Conservation (phyloP, 2,888 invertebrate species). For the Synergus japonicus region DNA sequence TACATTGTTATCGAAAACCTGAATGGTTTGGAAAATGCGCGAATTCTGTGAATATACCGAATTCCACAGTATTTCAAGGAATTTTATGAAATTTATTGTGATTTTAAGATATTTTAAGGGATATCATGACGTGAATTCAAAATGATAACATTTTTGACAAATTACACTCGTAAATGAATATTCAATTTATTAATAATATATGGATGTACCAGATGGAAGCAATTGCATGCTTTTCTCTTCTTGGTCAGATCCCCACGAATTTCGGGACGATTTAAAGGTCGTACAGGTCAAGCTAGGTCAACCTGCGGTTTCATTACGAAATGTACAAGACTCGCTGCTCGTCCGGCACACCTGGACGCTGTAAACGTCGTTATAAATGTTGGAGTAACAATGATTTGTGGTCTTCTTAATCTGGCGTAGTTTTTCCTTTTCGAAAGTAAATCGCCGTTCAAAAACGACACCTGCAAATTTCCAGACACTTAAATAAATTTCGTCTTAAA, state of each 20-base stretch:
- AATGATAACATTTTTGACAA: constrained; percentile 8
- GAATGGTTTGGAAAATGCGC: no score
- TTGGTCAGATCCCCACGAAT: constrained; percentile 7
- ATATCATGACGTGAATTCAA: no score
- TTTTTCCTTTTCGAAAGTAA: constrained; percentile 44
- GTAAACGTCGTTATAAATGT: constrained; percentile 65
- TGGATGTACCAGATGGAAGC: background rate
- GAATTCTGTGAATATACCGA: no score
- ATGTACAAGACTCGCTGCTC: constrained; percentile 55
- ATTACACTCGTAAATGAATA: background rate
- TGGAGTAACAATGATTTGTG: constrained; percentile 64
- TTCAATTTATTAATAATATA: background rate
- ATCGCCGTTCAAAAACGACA: constrained; percentile 40
- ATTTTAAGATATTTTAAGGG: no score
- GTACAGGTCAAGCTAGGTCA: constrained; percentile 55
- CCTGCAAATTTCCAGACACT: constrained; percentile 18
- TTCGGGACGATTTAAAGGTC: constrained; percentile 44
- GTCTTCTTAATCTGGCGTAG: constrained; percentile 57
- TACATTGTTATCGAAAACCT: no score
- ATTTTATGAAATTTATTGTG: no score
- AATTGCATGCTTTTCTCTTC: background rate
- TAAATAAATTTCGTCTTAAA: background rate
- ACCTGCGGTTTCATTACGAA: constrained; percentile 58
- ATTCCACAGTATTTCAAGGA: no score
- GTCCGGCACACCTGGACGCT: constrained; percentile 62